Conservation (phyloP, 2,113 vertebrate genomes). For the Columba janthina region DNA sequence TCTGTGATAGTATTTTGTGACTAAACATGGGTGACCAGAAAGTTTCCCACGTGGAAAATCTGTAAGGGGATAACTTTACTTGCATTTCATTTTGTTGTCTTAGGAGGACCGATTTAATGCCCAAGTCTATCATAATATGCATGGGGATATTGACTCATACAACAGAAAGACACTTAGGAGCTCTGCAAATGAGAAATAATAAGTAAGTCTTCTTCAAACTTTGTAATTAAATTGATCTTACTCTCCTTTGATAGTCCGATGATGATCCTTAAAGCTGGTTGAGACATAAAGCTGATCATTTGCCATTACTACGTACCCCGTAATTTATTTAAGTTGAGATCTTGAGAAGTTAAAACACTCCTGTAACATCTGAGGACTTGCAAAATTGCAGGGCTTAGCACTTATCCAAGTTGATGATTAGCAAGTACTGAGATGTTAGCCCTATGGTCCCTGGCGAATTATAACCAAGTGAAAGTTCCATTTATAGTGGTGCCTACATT, state of each 20-base stretch:
- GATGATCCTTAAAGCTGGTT: slow-evolving; percentile 25
- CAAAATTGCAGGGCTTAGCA: slow-evolving; percentile 37
- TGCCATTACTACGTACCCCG: slow-evolving; percentile 10
- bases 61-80: background rate
- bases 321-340: slow-evolving; percentile 41
- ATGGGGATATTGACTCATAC: background rate
- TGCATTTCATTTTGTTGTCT: background rate
- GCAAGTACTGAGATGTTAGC: background rate
- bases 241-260: background rate
- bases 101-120: background rate
- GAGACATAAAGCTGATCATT: slow-evolving; percentile 7
- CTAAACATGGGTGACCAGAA: background rate
- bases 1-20: background rate
- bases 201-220: background rate
- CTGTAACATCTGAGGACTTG: slow-evolving; percentile 15
- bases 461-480: background rate
- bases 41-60: background rate
- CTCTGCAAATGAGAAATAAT: slow-evolving; percentile 32
- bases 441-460: background rate
- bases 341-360: background rate
- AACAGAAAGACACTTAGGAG: background rate
- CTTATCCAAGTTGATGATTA: background rate
- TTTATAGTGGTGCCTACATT: background rate
- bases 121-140: background rate
- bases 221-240: slow-evolving; percentile 44